Evolutionary conservation across 2,888 invertebrate genomes (phyloP).

Genomic region (Chaetogeoica ovagalla): DNA sequence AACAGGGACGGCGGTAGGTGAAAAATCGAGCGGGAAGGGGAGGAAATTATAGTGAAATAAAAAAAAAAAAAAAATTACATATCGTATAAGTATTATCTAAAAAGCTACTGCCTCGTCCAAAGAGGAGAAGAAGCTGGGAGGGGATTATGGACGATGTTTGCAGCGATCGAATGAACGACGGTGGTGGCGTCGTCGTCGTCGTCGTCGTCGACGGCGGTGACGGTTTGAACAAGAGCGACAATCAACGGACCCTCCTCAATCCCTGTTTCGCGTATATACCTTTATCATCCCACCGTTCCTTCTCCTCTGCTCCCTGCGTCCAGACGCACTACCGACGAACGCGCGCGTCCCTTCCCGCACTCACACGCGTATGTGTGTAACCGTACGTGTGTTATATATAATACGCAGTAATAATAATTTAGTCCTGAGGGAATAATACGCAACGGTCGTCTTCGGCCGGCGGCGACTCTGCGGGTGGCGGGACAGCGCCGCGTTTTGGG

Average conservation of each 20-base stretch:
- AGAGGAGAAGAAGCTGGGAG: not conserved
- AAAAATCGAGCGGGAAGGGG: not conserved
- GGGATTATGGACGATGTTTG: slow-evolving; percentile 47
- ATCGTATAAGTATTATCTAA: not conserved
- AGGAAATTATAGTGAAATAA: not conserved
- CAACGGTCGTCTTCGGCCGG: slow-evolving; percentile 28
- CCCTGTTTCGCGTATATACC: slow-evolving; percentile 15
- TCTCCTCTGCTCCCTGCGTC: not conserved
- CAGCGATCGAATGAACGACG: slow-evolving; percentile 46
- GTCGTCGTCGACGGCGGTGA: not conserved
- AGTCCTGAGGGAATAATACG: slow-evolving; percentile 15
- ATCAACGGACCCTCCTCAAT: slow-evolving; percentile 41
- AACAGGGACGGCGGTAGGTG: not conserved
- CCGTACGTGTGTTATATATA: not conserved
- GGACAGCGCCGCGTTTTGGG: not conserved
- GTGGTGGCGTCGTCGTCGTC: not conserved
- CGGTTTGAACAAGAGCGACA: slow-evolving; percentile 51
- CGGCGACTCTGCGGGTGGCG: slow-evolving; percentile 24
- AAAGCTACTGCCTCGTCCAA: not conserved
- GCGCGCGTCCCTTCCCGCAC: not conserved
- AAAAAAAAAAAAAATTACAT: not conserved
- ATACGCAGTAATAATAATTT: slow-evolving; percentile 20
- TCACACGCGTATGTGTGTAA: not conserved
- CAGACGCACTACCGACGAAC: not conserved
- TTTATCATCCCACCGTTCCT: slow-evolving; percentile 4